A percentile compares a stretch with the other conserved stretches of the same genome.
phyloP scores from a whole-genome alignment of 1,140 invertebrate species.

The Carposina sasakii region DNA sequence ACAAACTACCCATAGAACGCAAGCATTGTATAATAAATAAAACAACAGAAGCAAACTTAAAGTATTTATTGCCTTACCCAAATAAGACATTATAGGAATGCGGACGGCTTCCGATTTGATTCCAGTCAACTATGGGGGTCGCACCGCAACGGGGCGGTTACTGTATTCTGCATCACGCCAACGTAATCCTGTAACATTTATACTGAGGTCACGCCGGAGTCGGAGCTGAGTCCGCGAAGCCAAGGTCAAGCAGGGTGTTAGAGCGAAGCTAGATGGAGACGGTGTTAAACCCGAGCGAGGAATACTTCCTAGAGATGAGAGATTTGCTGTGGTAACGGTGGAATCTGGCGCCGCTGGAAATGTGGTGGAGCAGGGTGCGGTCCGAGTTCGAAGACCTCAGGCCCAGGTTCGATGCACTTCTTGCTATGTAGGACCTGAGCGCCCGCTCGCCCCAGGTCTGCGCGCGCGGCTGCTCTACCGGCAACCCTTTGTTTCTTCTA shows the following conservation, averaged over 20 bases:
- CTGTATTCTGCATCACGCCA: slow-evolving; percentile 42
- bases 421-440: slow-evolving; percentile 78
- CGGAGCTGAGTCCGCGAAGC: slow-evolving; percentile 44
- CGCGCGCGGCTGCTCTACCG: slow-evolving; percentile 79
- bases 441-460: slow-evolving; percentile 88
- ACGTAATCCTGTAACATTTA: slow-evolving; percentile 65
- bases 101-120: slow-evolving; percentile 44
- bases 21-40: background rate
- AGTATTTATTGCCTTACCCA: slow-evolving; percentile 44
- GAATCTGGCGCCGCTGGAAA: slow-evolving; percentile 73
- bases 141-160: slow-evolving; percentile 12
- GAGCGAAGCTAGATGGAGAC: slow-evolving; percentile 65
- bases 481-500: slow-evolving; percentile 79
- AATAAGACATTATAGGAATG: slow-evolving; percentile 48
- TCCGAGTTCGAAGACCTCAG: slow-evolving; percentile 39
- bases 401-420: slow-evolving; percentile 12
- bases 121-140: slow-evolving; percentile 18
- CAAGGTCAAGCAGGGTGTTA: slow-evolving; percentile 58
- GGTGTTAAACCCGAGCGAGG: slow-evolving; percentile 64
- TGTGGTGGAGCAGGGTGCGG: slow-evolving; percentile 66
- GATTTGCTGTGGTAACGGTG: slow-evolving; percentile 76
- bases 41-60: background rate
- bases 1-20: no score
- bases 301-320: slow-evolving; percentile 76
- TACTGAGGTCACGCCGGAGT: slow-evolving; percentile 53